Evolutionary conservation across 1,140 invertebrate species (phyloP).

Genomic region (Philopotamus ludificatus): DNA sequence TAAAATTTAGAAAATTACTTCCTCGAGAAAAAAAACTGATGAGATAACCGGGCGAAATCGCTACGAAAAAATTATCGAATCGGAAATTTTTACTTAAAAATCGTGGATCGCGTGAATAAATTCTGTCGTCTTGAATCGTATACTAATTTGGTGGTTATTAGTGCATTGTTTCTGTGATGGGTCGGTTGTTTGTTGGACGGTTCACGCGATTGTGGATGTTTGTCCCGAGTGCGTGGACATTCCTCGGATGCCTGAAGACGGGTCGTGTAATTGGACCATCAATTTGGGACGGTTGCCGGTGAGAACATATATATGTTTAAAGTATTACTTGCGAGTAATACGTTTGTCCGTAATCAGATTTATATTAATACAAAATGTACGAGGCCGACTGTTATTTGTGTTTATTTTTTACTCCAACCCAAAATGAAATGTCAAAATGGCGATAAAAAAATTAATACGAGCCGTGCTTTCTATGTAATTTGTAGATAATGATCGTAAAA

Average conservation of each 20-base stretch:
- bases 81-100: background rate
- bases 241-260: background rate
- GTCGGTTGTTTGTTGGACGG: background rate
- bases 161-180: background rate
- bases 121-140: background rate
- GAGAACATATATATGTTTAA: slow-evolving; percentile 11
- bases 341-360: background rate
- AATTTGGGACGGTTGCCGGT: slow-evolving; percentile 9
- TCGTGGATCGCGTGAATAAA: background rate
- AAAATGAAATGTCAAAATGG: too few relatives aligned
- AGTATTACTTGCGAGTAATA: slow-evolving; percentile 1
- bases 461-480: too few relatives aligned
- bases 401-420: too few relatives aligned
- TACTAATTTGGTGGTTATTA: slow-evolving; percentile 2
- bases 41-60: too few relatives aligned
- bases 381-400: too few relatives aligned
- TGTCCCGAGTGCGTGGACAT: slow-evolving; percentile 7
- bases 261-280: slow-evolving; percentile 6
- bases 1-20: too few relatives aligned
- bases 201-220: slow-evolving; percentile 7
- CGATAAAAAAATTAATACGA: too few relatives aligned
- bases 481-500: background rate
- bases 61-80: background rate
- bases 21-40: too few relatives aligned
- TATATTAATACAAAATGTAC: too few relatives aligned